These are phyloP conservation scores for Gymnarchus niloticus DNA, from an alignment of 2,113 vertebrate species.

Conservation along the genomic window DNA sequence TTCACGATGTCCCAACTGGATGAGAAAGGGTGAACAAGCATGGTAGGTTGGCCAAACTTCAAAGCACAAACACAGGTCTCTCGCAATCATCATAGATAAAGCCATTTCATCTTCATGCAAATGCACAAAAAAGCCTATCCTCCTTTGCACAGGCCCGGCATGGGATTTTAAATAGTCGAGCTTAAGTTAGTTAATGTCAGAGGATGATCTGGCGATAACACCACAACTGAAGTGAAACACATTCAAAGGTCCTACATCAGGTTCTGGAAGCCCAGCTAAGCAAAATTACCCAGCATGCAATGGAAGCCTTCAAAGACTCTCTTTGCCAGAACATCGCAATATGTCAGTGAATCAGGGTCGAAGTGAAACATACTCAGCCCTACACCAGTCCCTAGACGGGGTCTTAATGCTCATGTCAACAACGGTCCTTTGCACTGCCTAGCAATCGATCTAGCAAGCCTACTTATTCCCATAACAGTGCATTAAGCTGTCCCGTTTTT, in stretches of 20 bases:
- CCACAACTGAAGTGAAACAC: not conserved
- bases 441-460: not conserved
- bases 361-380: not conserved
- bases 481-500: not conserved
- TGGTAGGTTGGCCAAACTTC: not conserved
- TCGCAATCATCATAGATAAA: not conserved
- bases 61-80: not conserved
- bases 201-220: not conserved
- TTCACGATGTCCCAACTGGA: not conserved
- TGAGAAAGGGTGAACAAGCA: not conserved
- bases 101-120: not conserved
- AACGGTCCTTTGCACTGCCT: not conserved
- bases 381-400: not conserved
- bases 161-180: not conserved
- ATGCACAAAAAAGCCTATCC: not conserved
- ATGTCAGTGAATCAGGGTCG: not conserved
- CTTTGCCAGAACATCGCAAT: not conserved
- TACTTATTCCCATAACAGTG: conserved; percentile 7
- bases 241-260: not conserved
- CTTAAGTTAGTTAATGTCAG: not conserved
- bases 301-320: not conserved
- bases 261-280: not conserved
- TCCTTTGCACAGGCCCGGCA: not conserved
- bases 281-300: not conserved
- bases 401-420: not conserved